Evolutionary conservation across 2,888 invertebrate species (phyloP), one percentile per base, ranked within the genome.

Genomic region (Orchesellides sinensis): DNA sequence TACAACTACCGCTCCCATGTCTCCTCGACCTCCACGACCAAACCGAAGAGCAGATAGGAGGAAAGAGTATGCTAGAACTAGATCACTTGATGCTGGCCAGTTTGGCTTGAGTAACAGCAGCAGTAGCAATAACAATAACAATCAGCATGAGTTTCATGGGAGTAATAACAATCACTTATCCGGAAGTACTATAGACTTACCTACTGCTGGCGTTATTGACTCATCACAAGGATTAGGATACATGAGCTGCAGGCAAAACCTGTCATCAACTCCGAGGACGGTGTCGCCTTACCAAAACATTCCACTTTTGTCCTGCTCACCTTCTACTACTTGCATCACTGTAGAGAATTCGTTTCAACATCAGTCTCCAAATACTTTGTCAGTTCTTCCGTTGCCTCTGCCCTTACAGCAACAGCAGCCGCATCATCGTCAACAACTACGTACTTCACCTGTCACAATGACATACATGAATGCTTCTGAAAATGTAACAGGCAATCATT

Each of bases 11-110:
- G 65, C 70, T 32, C 85, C 86, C 1, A 69, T 86, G 74, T 84
- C 85, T 52, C 86, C 88, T 0, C 69, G 86, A 19, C 88, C 88
- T 17, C 88, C 88, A 8, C 65, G 88, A 23, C 88, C 88, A 23
- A 73, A 61, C 10, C 65, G 86, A 47, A 65, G 84, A n/a, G 72
- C 72, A 6, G 86, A 75, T 3, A 66, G 84, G 49, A 73, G 85
- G 25, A 85, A 83, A 45, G 86, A 87, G 29, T 87, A 85, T 61
- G 70, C 83, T 8, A 87, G 86, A 69, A 83, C 88, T 0, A 77
- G 86, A 21, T 88, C 88, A 6, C 84, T 87, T 80, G 85, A 85
- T 29, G 83, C 75, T 1, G 85, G 79, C 17, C 83, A 83, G 25
- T 74, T 79, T 70, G 66, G 25, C 54, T 68, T 70, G 23, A 69